Evolutionary conservation across 2,113 vertebrate genomes (phyloP).

Genomic region (Toxostoma redivivum): DNA sequence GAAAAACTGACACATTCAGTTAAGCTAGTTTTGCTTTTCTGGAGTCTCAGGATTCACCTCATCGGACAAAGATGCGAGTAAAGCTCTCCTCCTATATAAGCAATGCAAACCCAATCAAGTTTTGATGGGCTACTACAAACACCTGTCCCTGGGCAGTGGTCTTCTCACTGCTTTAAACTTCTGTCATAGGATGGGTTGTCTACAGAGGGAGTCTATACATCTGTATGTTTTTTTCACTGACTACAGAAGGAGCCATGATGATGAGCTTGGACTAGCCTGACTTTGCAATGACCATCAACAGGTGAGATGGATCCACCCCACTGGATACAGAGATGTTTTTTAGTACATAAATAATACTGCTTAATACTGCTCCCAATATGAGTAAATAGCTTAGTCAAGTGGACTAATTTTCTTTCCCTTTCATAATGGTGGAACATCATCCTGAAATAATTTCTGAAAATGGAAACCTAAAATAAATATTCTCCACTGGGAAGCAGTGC

Average conservation of each 20-base stretch:
- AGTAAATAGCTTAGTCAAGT: neutral
- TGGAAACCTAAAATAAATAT: neutral
- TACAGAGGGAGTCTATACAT: neutral
- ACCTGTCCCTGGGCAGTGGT: neutral
- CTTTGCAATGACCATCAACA: neutral
- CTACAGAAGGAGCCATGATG: neutral
- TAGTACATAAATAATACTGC: neutral
- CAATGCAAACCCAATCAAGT: neutral
- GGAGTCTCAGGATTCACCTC: neutral
- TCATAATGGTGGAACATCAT: neutral
- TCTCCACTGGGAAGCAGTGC: neutral
- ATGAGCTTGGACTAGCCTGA: neutral
- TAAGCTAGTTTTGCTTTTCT: neutral
- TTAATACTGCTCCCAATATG: neutral
- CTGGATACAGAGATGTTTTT: neutral
- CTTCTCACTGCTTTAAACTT: neutral
- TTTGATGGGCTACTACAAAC: neutral
- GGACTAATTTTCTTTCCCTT: neutral
- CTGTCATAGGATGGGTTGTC: accelerated
- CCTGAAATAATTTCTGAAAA: neutral
- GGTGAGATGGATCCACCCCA: neutral
- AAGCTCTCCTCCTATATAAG: neutral
- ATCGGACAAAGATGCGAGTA: neutral
- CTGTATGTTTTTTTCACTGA: neutral
- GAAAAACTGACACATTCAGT: neutral